Evolutionary conservation across 2,113 vertebrate species (phyloP), one percentile per base, ranked within the genome.

Genomic region (Neodon shergylaensis): DNA sequence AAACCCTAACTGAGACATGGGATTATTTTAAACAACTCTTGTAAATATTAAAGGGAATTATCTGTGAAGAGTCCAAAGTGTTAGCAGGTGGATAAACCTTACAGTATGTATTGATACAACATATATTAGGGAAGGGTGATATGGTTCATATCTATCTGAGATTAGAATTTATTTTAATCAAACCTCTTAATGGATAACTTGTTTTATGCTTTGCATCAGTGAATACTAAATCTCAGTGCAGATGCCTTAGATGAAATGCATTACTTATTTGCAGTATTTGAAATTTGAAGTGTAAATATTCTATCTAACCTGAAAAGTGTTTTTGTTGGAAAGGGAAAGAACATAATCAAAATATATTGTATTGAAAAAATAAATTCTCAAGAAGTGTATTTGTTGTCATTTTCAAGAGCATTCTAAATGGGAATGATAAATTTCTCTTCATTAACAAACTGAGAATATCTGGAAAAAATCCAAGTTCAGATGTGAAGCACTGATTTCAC

Each of bases 401-500:
- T 74, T 87, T 95, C 77, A 72, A 91, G 85, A 94, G 87, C 14
- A 54, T 79, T 66, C 33, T 88, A 70, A 92, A 72, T n/a, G 84
- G 3, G 26, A 93, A 2, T 54, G 24, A 68, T 21, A 91, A 76
- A 65, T n/a, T 91, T 88, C 28, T 94, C 74, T 90, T 95, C 95
- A 93, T 93, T 95, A 96, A 95, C 63, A 94, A 47, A 96, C 9
- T 68, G 47, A 94, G 47, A 93, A 85, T 68, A 94, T 70, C 84
- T 98, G 93, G 91, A 97, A 84, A 72, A 96, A 47, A 84, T 42
- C 63, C 63, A 96, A 97, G 91, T 93, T 79, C 87, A 97, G 94
- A 94, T 94, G 97, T 96, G 84, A 92, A 22, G 88, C 94, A 97
- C 96, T 78, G 93, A 98, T 97, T 97, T 98, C 94, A 97, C 36